Percentiles rank a stretch among this genome's conserved stretches.
Evolutionary conservation across 2,888 invertebrate genomes (phyloP).

Genomic region (Chalcosyrphus nemorum): DNA sequence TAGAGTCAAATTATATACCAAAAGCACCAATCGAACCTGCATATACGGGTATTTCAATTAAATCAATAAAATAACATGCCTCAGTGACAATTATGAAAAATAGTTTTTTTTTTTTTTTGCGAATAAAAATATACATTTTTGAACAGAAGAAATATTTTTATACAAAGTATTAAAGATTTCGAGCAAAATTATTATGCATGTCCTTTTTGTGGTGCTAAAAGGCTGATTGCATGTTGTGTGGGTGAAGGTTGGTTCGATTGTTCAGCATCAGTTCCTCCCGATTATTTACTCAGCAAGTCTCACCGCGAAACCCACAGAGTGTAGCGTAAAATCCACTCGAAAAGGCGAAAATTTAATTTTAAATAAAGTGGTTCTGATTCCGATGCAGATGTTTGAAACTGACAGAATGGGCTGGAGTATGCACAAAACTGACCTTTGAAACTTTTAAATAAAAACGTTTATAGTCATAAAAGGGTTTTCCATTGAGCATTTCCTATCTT

Average conservation of each 20-base stretch:
- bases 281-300: conserved; percentile 13
- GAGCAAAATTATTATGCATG: conserved; percentile 10
- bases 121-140: not conserved
- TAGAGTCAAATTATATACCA: not conserved
- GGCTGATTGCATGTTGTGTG: conserved; percentile 12
- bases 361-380: conserved; percentile 26
- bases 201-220: not conserved
- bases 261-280: not conserved
- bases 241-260: not conserved
- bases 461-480: too few relatives aligned
- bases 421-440: too few relatives aligned
- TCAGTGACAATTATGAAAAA: conserved; percentile 28
- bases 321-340: not conserved
- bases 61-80: conserved; percentile 22
- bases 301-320: not conserved
- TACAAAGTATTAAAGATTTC: conserved; percentile 13
- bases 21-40: conserved; percentile 4
- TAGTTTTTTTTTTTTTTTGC: too few relatives aligned
- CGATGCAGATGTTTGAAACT: conserved; percentile 11
- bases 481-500: too few relatives aligned
- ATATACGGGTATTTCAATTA: conserved; percentile 26
- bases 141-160: not conserved
- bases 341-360: conserved; percentile 19
- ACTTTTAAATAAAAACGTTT: too few relatives aligned
- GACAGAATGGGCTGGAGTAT: too few relatives aligned